Evolutionary conservation across 2,888 invertebrate genomes (phyloP), one percentile per base, ranked within the genome.

Genomic region (Nomada fabriciana): DNA sequence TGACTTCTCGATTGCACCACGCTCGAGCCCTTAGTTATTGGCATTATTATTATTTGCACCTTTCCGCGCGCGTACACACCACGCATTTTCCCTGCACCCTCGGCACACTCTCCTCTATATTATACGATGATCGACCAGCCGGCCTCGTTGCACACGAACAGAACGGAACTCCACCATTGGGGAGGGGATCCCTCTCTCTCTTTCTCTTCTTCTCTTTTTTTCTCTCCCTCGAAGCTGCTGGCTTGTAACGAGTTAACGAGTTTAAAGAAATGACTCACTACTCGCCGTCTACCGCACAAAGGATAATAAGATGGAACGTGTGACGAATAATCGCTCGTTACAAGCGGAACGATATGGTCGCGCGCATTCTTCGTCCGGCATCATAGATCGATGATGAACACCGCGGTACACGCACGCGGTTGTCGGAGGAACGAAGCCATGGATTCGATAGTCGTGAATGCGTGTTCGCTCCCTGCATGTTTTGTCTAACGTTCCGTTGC

Each of bases 31-130:
- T 87, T 75, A 73, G 74, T 84, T 86, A 88, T 84, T 84, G 81
- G 60, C 86, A 84, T 86, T 88, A 86, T 88, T 88, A 86, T 88
- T 86, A 87, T 87, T 87, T 87, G 82, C 87, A 87, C 87, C 86
- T 86, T 87, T 74, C 85, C 72, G 79, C 80, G 87, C 82, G 87
- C 76, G 76, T 77, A 83, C 73, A 60, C 69, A 23, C 71, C 60
- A 47, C 63, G 61, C 68, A 74, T 65, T 25, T 61, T 23, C 72
- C 52, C 50, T 25, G n/a, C 64, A 57, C 65, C 43, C 69, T 59
- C n/a, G 47, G 36, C 20, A 3, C 13, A 53, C 74, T 63, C 67
- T 59, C 47, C 61, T 60, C 50, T 50, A 11, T 60, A 61, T 76
- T 73, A 73, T 43, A 29, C 72, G 70, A 86, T 88, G 79, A 86